Conservation (phyloP, 2,797 vertebrate genomes). For the Hippopotamyrus pictus region DNA sequence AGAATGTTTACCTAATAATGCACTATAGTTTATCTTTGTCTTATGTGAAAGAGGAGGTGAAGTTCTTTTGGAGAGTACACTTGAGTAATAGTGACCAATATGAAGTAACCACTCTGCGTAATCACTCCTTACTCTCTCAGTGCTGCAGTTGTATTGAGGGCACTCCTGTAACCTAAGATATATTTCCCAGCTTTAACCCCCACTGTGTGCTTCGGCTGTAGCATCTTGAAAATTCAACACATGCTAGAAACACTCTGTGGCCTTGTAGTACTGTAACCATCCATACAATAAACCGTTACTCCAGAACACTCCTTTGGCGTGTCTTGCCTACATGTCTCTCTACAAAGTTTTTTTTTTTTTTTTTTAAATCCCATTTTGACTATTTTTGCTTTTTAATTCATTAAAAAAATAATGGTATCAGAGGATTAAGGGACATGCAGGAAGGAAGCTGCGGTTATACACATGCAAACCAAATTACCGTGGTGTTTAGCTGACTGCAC, state of each 20-base stretch:
- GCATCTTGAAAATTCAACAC: neutral
- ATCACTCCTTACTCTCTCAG: neutral
- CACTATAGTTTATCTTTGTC: neutral
- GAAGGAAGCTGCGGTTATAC: neutral
- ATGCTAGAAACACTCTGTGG: neutral
- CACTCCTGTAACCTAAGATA: neutral
- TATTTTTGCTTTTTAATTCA: neutral
- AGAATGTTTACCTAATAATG: neutral
- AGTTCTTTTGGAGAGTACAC: neutral
- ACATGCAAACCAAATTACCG: neutral
- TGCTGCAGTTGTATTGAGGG: neutral
- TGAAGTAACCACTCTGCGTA: neutral
- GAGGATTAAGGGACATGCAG: neutral
- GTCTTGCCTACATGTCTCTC: neutral
- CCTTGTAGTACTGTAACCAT: slow-evolving; percentile 1
- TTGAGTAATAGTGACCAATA: neutral
- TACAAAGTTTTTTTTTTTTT: neutral
- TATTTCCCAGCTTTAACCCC: neutral
- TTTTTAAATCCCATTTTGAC: neutral
- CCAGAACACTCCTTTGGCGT: neutral
- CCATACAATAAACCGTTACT: neutral
- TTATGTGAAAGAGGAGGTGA: neutral
- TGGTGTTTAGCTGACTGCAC: neutral
- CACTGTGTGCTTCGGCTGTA: neutral
- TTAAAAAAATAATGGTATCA: neutral